phyloP scores from a whole-genome alignment of 2,797 vertebrate genomes.

The Chelon labrosus region DNA sequence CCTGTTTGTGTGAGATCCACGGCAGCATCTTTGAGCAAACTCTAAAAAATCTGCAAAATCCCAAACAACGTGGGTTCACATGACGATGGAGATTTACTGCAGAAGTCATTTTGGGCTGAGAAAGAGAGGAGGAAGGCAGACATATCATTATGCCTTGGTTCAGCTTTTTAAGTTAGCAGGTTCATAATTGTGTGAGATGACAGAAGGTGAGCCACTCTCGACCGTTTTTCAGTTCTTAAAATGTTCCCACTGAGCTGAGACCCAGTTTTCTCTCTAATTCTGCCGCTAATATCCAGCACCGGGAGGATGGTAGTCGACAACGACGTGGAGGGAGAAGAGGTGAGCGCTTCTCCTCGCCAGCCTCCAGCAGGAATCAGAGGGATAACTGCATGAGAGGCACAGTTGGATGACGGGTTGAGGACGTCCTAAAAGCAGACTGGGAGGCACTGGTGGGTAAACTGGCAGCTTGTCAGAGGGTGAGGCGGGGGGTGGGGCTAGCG shows the following conservation, averaged over 20 bases:
- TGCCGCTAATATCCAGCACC: conserved; percentile 26
- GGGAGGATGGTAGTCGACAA: neutral
- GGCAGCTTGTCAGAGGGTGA: conserved; percentile 33
- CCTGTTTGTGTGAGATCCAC: too few relatives aligned
- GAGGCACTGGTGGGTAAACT: conserved; percentile 54
- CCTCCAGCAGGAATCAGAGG: conserved; percentile 36
- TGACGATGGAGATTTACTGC: neutral
- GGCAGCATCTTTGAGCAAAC: too few relatives aligned
- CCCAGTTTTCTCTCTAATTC: conserved; percentile 28
- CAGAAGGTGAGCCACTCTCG: neutral
- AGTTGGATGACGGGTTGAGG: conserved; percentile 35
- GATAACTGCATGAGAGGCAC: conserved; percentile 34
- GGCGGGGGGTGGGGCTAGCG: conserved; percentile 37
- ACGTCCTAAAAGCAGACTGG: conserved; percentile 39
- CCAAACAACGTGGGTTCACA: too few relatives aligned
- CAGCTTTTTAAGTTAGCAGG: neutral
- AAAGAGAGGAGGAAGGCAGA: neutral
- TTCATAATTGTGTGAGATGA: conserved; percentile 8
- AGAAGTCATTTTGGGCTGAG: neutral
- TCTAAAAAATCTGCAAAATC: too few relatives aligned
- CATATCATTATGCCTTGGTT: conserved; percentile 1
- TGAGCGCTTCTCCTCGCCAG: conserved; percentile 6
- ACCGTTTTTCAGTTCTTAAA: conserved; percentile 25
- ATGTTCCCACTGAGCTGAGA: conserved; percentile 40
- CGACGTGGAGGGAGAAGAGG: neutral